A percentile compares a stretch with the other conserved stretches of the same genome.
phyloP scores from a whole-genome alignment of 2,888 invertebrate species.

The Drosophila monieri region DNA sequence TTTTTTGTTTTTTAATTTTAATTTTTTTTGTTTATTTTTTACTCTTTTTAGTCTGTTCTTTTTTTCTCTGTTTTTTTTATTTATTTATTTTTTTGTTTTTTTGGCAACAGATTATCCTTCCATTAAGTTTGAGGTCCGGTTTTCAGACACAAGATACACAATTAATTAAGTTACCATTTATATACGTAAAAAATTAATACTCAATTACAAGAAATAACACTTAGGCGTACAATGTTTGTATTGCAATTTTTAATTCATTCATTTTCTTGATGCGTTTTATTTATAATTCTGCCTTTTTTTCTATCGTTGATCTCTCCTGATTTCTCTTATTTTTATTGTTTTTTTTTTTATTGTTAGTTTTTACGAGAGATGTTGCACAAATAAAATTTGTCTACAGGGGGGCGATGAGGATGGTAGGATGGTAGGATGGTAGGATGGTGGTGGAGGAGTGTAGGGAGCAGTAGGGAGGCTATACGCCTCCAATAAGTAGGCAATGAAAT shows the following conservation, averaged over 20 bases:
- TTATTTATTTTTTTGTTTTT: slow-evolving; percentile 34
- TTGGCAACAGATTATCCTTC: slow-evolving; percentile 35
- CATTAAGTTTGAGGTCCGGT: slow-evolving; percentile 40
- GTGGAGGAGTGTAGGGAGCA: too few relatives aligned
- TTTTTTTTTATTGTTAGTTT: background rate
- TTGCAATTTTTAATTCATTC: slow-evolving; percentile 27
- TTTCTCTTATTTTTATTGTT: too few relatives aligned
- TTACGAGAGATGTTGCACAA: slow-evolving; percentile 5
- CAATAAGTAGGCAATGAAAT: background rate
- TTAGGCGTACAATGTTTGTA: slow-evolving; percentile 69
- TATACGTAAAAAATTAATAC: slow-evolving; percentile 70
- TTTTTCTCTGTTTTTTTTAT: slow-evolving; percentile 21
- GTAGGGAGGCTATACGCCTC: background rate
- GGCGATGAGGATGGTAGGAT: too few relatives aligned
- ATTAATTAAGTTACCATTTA: slow-evolving; percentile 17
- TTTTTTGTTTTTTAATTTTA: slow-evolving; percentile 40
- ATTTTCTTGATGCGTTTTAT: slow-evolving; percentile 22
- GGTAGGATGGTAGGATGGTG: too few relatives aligned
- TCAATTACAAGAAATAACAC: slow-evolving; percentile 81
- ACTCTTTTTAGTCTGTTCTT: slow-evolving; percentile 32
- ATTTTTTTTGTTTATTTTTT: slow-evolving; percentile 36
- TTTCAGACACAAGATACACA: slow-evolving; percentile 39
- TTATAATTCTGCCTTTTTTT: slow-evolving; percentile 19
- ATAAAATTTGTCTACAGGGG: background rate
- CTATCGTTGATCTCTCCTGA: slow-evolving; percentile 4